Conservation (phyloP, 2,113 vertebrate genomes). For the Dendropsophus ebraccatus region DNA sequence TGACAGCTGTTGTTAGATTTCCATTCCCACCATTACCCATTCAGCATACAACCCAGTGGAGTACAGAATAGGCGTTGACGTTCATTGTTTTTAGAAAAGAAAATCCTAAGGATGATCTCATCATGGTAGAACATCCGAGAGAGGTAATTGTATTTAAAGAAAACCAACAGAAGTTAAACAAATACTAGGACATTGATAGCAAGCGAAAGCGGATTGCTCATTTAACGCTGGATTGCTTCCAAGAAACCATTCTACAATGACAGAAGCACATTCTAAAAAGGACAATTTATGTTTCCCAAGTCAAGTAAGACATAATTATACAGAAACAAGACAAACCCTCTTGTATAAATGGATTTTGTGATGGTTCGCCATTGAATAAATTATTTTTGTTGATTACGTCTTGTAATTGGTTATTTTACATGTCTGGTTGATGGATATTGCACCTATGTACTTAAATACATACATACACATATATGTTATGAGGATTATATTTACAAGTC, state of each 20-base stretch:
- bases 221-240: constrained; percentile 9
- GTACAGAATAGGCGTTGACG: neutral
- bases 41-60: neutral
- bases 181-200: neutral
- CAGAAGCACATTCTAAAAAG: constrained; percentile 30
- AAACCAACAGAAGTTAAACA: neutral
- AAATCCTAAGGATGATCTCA: too few relatives aligned
- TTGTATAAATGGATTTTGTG: constrained; percentile 56
- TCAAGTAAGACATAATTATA: neutral
- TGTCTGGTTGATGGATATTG: neutral
- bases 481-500: too few relatives aligned
- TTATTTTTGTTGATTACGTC: constrained; percentile 55
- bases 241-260: constrained; percentile 14
- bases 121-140: neutral
- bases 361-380: constrained; percentile 55
- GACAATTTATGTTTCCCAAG: constrained; percentile 29
- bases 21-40: neutral
- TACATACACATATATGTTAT: too few relatives aligned
- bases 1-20: neutral
- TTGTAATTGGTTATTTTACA: constrained; percentile 17
- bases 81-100: neutral
- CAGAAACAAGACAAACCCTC: constrained; percentile 24
- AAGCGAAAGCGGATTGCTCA: neutral
- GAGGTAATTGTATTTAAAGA: neutral
- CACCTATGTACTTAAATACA: neutral